Conservation (phyloP, 2,113 vertebrate species). For the Rhabdornis inornatus region DNA sequence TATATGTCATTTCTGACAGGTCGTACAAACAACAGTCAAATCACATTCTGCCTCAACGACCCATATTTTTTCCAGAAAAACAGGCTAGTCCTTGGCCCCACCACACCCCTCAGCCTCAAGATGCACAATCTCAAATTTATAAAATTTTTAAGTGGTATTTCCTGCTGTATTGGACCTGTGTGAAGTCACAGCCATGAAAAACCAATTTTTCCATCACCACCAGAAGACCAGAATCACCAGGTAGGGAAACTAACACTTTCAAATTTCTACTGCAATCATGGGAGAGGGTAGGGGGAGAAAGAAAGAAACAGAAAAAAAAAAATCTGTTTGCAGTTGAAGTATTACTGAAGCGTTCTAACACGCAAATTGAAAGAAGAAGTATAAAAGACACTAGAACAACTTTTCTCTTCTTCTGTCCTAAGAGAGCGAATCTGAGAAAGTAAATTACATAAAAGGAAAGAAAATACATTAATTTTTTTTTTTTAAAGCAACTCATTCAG, state of each 20-base stretch:
- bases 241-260: not conserved
- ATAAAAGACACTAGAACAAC: not conserved
- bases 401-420: not conserved
- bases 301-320: not conserved
- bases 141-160: not conserved
- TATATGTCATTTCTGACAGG: not conserved
- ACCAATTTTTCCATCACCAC: not conserved
- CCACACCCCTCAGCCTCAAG: not conserved
- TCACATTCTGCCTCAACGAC: accelerated
- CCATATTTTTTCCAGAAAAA: accelerated
- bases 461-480: not conserved
- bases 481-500: not conserved
- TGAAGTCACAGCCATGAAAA: not conserved
- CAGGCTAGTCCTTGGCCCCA: not conserved
- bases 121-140: not conserved
- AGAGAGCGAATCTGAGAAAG: not conserved
- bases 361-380: not conserved
- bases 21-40: not conserved
- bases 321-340: not conserved
- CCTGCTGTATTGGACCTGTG: not conserved
- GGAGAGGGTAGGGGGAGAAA: no score
- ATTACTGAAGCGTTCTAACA: not conserved
- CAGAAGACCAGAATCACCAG: not conserved
- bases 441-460: not conserved
- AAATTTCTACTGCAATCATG: not conserved